Conservation (phyloP, 1,140 invertebrate genomes). For the Eupristina koningsbergeri region DNA sequence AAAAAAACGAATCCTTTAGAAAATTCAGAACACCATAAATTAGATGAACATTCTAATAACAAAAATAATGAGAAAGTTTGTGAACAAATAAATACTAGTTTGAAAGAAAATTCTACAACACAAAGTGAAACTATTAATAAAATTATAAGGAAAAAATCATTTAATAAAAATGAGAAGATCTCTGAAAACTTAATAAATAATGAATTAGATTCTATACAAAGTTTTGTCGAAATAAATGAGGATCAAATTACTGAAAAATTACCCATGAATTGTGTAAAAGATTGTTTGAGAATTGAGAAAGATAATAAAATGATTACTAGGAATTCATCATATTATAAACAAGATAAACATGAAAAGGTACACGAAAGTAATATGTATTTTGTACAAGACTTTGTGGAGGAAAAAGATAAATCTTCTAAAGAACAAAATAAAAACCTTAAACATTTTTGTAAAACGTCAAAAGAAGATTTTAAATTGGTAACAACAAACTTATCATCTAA, state of each 20-base stretch:
- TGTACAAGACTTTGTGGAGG: neutral
- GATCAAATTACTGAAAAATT: neutral
- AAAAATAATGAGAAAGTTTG: neutral
- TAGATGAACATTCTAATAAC: neutral
- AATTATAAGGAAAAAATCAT: slow-evolving; percentile 2
- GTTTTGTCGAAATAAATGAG: neutral
- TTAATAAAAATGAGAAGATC: slow-evolving; percentile 4
- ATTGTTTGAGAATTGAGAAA: neutral
- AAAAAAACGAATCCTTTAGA: neutral
- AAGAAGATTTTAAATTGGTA: neutral
- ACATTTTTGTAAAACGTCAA: neutral
- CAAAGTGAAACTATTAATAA: slow-evolving; percentile 21
- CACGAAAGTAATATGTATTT: neutral
- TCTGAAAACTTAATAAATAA: neutral
- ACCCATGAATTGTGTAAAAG: neutral
- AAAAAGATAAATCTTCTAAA: neutral
- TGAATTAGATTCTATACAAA: neutral
- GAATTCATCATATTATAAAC: neutral
- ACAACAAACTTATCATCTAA: neutral
- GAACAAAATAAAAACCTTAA: neutral
- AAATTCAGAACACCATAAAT: neutral
- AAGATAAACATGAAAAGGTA: neutral
- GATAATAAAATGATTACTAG: neutral
- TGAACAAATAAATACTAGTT: neutral
- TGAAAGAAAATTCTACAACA: slow-evolving; percentile 9